Base-by-base conservation (phyloP, 2,113 vertebrate genomes). In the Cebidichthys violaceus region DNA sequence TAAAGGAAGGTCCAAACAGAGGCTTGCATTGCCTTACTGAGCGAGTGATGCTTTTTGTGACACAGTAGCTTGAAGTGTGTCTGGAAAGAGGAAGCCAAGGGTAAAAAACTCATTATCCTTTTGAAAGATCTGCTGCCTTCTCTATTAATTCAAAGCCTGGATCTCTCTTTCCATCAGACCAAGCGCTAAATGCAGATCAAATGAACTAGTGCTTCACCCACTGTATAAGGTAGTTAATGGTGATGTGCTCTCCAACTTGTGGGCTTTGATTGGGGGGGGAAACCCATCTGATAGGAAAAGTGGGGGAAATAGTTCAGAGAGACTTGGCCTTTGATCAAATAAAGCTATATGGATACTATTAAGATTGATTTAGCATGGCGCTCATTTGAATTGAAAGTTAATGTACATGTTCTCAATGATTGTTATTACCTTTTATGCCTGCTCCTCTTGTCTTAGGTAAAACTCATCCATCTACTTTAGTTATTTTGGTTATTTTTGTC, bases 21-120 rank as follows among this genome's bases (percentile, higher is more conserved):
- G 27, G n/a, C 41, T 47, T n/a, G 71, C 67, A 20, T 13, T 75
- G 54, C 20, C 41, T 17, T 39, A 2, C 15, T 37, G 52, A 41
- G n/a, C 22, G 10, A 72, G 59, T 3, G 15, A 17, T 41, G 8
- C 15, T 65, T 76, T 64, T 47, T 77, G 35, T 76, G 62, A 82
- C 29, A 52, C 59, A 76, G 55, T 4, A 35, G 55, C 70, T 69
- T 62, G 18, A 29, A 54, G 70, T 59, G 75, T 60, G 60, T 70
- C 62, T 69, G 20, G 57, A 81, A 85, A 82, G 70, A 70, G 54
- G 73, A 64, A 70, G 76, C 81, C 79, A 88, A 81, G 84, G 77
- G 79, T 86, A 80, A 88, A 81, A 85, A 85, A 81, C 27, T 77
- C 67, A 86, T 90, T 83, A 88, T 83, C 68, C 66, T 70, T 86